Conservation (phyloP, 2,113 vertebrate species). For the Nesoenas mayeri region DNA sequence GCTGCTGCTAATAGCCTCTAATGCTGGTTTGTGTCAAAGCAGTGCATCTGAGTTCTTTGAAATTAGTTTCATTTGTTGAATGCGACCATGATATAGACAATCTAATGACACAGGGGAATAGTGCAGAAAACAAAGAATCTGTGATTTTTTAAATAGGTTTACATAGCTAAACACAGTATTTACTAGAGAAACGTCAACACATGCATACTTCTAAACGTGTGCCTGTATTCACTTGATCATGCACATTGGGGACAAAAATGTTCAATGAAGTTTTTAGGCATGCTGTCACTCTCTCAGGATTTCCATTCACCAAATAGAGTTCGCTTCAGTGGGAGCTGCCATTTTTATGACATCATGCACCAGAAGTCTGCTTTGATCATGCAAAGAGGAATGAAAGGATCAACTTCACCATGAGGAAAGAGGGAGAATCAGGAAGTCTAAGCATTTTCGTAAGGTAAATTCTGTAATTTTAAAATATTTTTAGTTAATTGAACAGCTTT, state of each 20-base stretch:
- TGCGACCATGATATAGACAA: background rate
- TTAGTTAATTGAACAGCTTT: background rate
- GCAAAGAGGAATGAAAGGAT: background rate
- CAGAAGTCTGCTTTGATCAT: background rate
- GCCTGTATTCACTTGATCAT: background rate
- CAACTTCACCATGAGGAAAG: background rate
- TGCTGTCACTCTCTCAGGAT: background rate
- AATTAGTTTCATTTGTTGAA: background rate
- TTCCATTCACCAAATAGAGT: background rate
- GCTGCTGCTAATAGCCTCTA: background rate
- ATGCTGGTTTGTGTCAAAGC: background rate
- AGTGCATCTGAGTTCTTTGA: background rate
- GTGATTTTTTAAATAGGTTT: background rate
- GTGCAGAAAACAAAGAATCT: background rate
- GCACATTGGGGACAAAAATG: background rate
- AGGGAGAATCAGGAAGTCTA: background rate
- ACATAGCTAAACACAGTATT: background rate
- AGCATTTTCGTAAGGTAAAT: background rate
- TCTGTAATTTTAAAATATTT: background rate
- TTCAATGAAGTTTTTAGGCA: background rate
- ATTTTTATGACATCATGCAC: background rate
- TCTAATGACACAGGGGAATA: background rate
- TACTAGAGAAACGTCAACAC: background rate
- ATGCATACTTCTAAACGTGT: background rate
- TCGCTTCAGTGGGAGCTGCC: background rate